phyloP scores from a whole-genome alignment of 2,888 invertebrate genomes.

The Shargacucullia verbasci region DNA sequence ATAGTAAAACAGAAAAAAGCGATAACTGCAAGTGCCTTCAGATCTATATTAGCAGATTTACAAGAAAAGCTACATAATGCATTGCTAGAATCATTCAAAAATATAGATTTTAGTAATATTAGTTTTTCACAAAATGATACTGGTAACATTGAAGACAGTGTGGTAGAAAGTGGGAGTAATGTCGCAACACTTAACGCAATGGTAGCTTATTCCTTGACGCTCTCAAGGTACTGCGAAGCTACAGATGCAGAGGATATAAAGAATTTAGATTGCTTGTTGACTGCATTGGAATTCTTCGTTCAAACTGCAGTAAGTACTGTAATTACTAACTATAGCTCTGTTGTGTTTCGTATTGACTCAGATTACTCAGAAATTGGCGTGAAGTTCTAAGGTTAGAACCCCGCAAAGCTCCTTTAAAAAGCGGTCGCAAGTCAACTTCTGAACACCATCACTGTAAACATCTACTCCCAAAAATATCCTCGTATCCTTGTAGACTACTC shows the following conservation, averaged over 20 bases:
- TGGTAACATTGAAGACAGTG: constrained; percentile 72
- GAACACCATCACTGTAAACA: too few species aligned
- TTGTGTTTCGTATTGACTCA: too few species aligned
- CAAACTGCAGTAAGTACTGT: constrained; percentile 78
- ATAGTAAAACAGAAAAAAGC: constrained; percentile 81
- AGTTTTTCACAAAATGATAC: constrained; percentile 50
- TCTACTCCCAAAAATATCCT: too few species aligned
- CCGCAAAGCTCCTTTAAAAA: too few species aligned
- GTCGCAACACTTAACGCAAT: constrained; percentile 81
- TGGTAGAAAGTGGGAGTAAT: constrained; percentile 65
- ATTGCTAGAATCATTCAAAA: constrained; percentile 77
- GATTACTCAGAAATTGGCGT: too few species aligned
- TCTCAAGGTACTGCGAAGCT: constrained; percentile 81
- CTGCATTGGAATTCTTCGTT: constrained; percentile 77
- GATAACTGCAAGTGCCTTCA: constrained; percentile 74
- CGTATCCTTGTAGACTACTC: too few species aligned
- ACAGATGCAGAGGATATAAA: constrained; percentile 72
- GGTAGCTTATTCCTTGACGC: constrained; percentile 78
- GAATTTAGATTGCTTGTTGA: constrained; percentile 78
- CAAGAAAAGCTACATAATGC: constrained; percentile 80
- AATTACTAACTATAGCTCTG: too few species aligned
- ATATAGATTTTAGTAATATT: constrained; percentile 71
- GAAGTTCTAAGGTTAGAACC: too few species aligned
- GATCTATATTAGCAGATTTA: constrained; percentile 79
- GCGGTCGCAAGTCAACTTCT: too few species aligned